These are phyloP conservation scores for Eupleurogrammus muticus DNA, from an alignment of 2,797 vertebrate species.

Conservation along the genomic window DNA sequence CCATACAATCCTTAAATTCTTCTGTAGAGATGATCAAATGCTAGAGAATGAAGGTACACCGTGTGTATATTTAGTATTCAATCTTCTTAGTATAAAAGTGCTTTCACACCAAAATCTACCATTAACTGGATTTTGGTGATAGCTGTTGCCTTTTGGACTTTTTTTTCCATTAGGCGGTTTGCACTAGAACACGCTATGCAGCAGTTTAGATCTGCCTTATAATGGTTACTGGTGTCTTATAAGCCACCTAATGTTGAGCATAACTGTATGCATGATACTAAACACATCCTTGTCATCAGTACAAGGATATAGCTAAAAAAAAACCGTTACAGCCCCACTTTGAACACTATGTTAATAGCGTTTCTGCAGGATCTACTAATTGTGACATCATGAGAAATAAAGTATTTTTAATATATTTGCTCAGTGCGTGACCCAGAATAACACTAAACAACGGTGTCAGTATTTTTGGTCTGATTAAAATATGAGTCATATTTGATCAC, in stretches of 20 bases:
- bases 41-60: too few species aligned
- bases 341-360: neutral
- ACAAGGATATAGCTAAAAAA: neutral
- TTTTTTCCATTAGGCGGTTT: neutral
- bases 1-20: too few species aligned
- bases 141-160: too few species aligned
- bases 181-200: neutral
- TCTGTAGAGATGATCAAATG: too few species aligned
- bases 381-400: neutral
- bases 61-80: too few species aligned
- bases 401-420: neutral
- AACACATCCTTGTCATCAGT: neutral
- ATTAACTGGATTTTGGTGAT: too few species aligned
- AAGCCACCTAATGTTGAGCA: neutral
- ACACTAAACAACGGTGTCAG: neutral
- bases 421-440: neutral
- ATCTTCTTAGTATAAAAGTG: too few species aligned
- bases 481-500: neutral
- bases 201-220: neutral
- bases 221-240: neutral
- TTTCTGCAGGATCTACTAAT: neutral
- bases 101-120: too few species aligned
- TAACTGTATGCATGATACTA: neutral
- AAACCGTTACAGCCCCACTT: neutral
- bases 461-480: neutral